Percentiles rank a stretch among this genome's conserved stretches.
These are phyloP conservation scores for Hemicordylus capensis DNA, from an alignment of 2,113 vertebrate genomes.

Conservation along the genomic window DNA sequence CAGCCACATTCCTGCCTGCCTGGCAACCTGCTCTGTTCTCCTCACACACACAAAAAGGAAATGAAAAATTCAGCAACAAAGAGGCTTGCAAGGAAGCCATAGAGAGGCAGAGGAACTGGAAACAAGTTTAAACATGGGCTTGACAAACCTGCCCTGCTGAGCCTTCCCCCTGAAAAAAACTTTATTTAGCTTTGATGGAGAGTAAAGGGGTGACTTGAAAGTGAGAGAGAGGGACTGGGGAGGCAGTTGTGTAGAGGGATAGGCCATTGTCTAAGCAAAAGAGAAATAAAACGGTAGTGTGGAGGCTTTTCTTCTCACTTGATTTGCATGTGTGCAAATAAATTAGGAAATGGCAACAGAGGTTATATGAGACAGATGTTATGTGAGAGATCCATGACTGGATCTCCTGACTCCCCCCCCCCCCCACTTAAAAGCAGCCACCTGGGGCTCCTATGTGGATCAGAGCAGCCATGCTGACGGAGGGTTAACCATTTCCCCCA, in stretches of 20 bases:
- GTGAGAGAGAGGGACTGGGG: slow-evolving; percentile 1
- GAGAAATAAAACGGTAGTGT: slow-evolving; percentile 25
- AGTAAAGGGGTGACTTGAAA: slow-evolving; percentile 63
- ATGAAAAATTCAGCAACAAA: slow-evolving; percentile 81
- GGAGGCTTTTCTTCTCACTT: slow-evolving; percentile 32
- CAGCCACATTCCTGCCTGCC: slow-evolving; percentile 85
- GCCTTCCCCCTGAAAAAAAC: slow-evolving; percentile 65
- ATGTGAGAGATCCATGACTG: background rate
- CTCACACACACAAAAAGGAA: slow-evolving; percentile 82
- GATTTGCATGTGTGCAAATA: slow-evolving; percentile 20
- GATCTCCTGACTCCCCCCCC: no score
- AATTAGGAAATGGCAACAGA: slow-evolving; percentile 47
- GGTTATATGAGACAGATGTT: slow-evolving; percentile 45
- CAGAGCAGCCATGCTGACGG: background rate
- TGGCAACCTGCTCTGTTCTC: slow-evolving; percentile 74
- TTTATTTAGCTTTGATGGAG: slow-evolving; percentile 68
- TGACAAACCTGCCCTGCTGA: slow-evolving; percentile 65
- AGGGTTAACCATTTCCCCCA: background rate
- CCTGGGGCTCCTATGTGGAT: background rate
- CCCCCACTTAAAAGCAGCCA: background rate
- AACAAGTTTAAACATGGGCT: slow-evolving; percentile 72
- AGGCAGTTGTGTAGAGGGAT: slow-evolving; percentile 51
- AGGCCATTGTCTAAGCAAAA: slow-evolving; percentile 60
- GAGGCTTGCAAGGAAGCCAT: slow-evolving; percentile 72
- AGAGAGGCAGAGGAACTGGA: slow-evolving; percentile 67